Percentiles rank a stretch among this genome's conserved stretches.
Conservation (phyloP, 92 coral and sea anemone species). For the Epizoanthus illoricatus region DNA sequence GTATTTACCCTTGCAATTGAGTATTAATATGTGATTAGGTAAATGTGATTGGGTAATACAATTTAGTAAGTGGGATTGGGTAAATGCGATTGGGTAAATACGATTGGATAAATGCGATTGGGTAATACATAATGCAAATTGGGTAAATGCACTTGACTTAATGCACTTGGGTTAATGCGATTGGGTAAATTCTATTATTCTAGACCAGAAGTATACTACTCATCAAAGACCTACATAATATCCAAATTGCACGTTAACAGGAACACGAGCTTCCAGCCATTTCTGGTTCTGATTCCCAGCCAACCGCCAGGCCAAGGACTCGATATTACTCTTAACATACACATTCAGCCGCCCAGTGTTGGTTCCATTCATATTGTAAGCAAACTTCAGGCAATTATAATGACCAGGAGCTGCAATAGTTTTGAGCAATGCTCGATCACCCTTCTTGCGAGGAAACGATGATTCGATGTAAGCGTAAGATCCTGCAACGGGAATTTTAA, state of each 20-base stretch:
- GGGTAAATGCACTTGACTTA: no score
- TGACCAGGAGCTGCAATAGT: not conserved
- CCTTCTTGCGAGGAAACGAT: conserved; percentile 28
- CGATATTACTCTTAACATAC: not conserved
- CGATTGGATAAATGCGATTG: no score
- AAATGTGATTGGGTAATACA: no score
- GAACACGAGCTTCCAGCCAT: conserved; percentile 23
- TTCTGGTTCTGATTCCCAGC: conserved; percentile 13
- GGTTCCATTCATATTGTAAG: conserved; percentile 19
- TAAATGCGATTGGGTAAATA: no score
- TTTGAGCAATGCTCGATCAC: conserved; percentile 6
- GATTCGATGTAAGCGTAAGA: conserved; percentile 10
- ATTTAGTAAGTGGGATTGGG: no score
- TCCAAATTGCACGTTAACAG: conserved; percentile 20
- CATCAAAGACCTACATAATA: conserved; percentile 1
- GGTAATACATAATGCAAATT: no score
- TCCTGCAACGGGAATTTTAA: not conserved
- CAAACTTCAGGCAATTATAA: conserved; percentile 24
- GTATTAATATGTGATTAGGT: no score
- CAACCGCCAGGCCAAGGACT: not conserved
- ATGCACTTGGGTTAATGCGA: no score
- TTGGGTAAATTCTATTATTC: no score
- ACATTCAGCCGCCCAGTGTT: conserved; percentile 27
- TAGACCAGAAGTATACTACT: no score
- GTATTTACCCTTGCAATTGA: no score